A percentile compares a stretch with the other conserved stretches of the same genome.
Conservation (phyloP, 2,797 vertebrate genomes). For the Mastacembelus armatus region DNA sequence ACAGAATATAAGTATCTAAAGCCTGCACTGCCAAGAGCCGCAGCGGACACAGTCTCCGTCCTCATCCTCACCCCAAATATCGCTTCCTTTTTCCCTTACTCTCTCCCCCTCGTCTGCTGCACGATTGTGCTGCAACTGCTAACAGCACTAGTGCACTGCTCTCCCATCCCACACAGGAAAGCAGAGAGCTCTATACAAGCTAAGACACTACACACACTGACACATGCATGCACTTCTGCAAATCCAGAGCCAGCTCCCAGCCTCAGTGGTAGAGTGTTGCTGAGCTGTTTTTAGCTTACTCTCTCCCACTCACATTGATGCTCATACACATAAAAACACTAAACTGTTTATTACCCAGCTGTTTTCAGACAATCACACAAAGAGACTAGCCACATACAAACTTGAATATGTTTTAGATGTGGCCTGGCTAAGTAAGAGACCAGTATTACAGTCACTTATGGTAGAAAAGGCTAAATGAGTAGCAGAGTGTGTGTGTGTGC, state of each 20-base stretch:
- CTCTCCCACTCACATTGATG: constrained; percentile 44
- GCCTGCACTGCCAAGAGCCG: constrained; percentile 78
- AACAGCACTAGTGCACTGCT: constrained; percentile 70
- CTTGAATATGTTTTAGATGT: constrained; percentile 59
- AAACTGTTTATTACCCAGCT: constrained; percentile 16
- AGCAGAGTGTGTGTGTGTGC: background rate
- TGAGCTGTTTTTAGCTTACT: constrained; percentile 28
- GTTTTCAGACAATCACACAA: constrained; percentile 53
- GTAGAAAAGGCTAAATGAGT: background rate
- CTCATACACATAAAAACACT: constrained; percentile 12
- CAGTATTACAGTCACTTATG: constrained; percentile 11
- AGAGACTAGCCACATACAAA: constrained; percentile 58
- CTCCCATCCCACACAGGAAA: constrained; percentile 78
- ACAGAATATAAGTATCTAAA: constrained; percentile 87
- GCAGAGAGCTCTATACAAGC: constrained; percentile 67
- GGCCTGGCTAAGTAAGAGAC: constrained; percentile 26
- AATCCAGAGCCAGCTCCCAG: constrained; percentile 45
- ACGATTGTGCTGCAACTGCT: constrained; percentile 69
- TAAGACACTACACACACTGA: constrained; percentile 25
- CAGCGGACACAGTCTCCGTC: constrained; percentile 82
- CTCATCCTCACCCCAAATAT: constrained; percentile 81
- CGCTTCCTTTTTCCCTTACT: constrained; percentile 51
- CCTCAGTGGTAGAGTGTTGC: constrained; percentile 13
- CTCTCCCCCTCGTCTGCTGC: constrained; percentile 64
- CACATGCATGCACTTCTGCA: constrained; percentile 29